Conservation (phyloP, 1,140 invertebrate genomes). For the Littorina saxatilis region DNA sequence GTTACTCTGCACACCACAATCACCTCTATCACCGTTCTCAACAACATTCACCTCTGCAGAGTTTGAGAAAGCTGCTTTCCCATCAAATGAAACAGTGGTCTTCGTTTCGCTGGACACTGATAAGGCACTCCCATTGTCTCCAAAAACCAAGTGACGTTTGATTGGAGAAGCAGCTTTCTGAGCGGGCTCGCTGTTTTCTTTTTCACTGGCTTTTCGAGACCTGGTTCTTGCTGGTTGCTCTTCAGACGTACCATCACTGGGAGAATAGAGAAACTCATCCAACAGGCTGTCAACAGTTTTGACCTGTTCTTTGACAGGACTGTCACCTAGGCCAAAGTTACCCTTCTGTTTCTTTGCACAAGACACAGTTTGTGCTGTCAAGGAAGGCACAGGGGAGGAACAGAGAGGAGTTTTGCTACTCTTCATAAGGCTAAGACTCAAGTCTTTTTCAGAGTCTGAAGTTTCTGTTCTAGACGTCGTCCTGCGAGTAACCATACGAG, state of each 20-base stretch:
- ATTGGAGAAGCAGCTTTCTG: neutral
- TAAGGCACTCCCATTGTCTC: neutral
- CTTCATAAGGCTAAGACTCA: neutral
- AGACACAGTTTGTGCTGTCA: too few species aligned
- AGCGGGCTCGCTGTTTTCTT: neutral
- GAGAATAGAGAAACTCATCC: slow-evolving; percentile 1
- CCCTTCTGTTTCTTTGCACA: neutral
- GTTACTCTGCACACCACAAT: too few species aligned
- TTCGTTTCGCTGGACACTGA: too few species aligned
- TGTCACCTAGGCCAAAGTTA: neutral
- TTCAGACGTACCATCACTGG: neutral
- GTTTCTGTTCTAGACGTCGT: neutral
- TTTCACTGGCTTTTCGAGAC: slow-evolving; percentile 4
- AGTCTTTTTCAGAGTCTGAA: neutral
- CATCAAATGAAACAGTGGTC: too few species aligned
- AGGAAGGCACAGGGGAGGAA: neutral
- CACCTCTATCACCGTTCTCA: too few species aligned
- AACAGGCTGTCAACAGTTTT: neutral
- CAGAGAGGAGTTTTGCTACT: neutral
- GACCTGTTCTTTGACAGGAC: neutral
- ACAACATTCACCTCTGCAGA: too few species aligned
- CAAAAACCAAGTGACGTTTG: neutral
- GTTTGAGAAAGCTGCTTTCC: too few species aligned
- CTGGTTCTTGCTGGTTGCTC: neutral
- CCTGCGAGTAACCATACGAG: neutral